These are phyloP conservation scores for Sparidentex hasta DNA, from an alignment of 2,797 vertebrate species.

Conservation along the genomic window DNA sequence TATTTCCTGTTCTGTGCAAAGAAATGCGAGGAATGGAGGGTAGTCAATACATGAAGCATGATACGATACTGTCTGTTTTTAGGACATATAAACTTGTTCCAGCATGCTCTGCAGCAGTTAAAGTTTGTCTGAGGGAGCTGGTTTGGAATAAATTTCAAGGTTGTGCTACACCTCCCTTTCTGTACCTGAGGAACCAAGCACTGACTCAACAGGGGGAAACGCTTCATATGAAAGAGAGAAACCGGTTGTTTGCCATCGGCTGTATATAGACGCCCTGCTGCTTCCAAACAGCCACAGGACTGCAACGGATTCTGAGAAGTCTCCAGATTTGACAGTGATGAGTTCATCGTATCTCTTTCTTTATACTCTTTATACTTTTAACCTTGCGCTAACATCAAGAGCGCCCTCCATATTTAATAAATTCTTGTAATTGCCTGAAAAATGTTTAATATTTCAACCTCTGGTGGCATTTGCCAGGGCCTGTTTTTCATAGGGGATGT, in stretches of 20 bases:
- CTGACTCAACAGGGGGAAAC: not conserved
- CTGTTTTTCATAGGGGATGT: conserved; percentile 46
- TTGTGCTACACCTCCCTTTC: not conserved
- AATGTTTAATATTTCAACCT: conserved; percentile 60
- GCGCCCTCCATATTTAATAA: conserved; percentile 52
- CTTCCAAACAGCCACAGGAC: conserved; percentile 2
- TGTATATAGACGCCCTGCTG: not conserved
- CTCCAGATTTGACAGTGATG: conserved; percentile 5
- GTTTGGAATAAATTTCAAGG: conserved; percentile 5
- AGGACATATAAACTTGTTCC: conserved; percentile 11
- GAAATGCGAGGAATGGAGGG: conserved; percentile 34
- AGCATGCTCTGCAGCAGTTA: conserved; percentile 11
- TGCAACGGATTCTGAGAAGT: not conserved
- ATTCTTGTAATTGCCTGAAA: conserved; percentile 41
- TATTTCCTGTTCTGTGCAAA: conserved; percentile 15
- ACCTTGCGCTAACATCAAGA: conserved; percentile 27
- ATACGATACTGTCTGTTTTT: conserved; percentile 28
- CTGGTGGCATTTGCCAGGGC: conserved; percentile 20
- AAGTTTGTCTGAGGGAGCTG: conserved; percentile 14
- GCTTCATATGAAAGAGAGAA: not conserved
- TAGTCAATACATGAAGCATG: conserved; percentile 12
- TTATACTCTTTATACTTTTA: conserved; percentile 1
- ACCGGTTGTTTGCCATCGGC: not conserved
- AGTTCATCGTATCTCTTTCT: conserved; percentile 15
- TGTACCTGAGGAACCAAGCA: not conserved